phyloP scores from a whole-genome alignment of 2,888 invertebrate genomes.

The Pelosia muscerda region DNA sequence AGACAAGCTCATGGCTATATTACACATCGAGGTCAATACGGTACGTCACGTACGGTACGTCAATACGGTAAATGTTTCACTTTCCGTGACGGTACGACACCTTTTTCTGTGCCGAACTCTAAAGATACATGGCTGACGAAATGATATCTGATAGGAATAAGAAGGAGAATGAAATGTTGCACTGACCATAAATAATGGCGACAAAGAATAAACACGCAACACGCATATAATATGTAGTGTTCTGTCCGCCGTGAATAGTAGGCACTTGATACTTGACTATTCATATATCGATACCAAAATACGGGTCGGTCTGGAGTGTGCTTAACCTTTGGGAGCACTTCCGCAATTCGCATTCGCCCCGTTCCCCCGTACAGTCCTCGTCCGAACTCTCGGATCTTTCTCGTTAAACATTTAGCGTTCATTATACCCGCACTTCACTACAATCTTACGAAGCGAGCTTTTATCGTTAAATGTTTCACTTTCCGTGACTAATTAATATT shows the following conservation, averaged over 20 bases:
- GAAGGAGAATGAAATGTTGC: no score
- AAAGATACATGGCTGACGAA: no score
- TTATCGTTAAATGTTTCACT: neutral
- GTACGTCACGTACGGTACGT: no score
- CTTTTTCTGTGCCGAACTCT: no score
- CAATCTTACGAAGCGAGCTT: neutral
- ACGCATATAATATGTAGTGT: no score
- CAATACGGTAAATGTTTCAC: no score
- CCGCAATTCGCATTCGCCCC: neutral
- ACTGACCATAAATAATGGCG: neutral
- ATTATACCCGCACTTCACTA: neutral
- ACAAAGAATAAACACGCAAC: neutral
- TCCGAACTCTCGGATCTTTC: neutral
- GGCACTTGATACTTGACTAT: neutral
- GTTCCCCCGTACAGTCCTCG: neutral
- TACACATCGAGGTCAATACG: no score
- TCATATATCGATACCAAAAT: neutral
- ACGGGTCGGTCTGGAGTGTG: neutral
- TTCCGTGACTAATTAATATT: neutral
- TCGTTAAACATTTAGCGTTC: neutral
- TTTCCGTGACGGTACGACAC: no score
- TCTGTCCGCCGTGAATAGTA: neutral
- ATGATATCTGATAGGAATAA: no score
- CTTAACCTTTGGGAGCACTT: slow-evolving; percentile 11
- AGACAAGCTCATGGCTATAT: no score